Percentiles rank a stretch among this genome's conserved stretches.
Conservation (phyloP, 2,888 invertebrate genomes). For the Petrophora chlorosata region DNA sequence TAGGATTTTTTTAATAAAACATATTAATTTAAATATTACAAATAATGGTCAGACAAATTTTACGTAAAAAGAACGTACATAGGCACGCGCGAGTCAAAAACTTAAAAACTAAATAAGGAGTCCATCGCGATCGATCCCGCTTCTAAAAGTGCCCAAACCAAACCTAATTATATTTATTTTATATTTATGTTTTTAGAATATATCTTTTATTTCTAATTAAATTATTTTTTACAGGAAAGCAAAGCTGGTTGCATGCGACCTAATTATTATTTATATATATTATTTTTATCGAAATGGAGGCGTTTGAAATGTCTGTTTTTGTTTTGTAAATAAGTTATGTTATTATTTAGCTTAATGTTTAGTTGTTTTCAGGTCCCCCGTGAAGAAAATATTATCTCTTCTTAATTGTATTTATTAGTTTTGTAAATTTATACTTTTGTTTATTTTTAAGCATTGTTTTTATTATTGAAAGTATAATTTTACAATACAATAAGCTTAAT, state of each 20-base stretch:
- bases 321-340: conserved; percentile 29
- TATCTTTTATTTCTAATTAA: conserved; percentile 22
- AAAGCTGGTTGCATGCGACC: conserved; percentile 47
- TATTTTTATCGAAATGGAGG: conserved; percentile 78
- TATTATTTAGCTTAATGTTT: conserved; percentile 34
- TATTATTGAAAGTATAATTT: conserved; percentile 46
- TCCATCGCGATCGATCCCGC: too few relatives aligned
- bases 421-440: conserved; percentile 49
- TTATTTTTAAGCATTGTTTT: conserved; percentile 25
- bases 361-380: conserved; percentile 31
- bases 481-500: conserved; percentile 44
- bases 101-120: too few relatives aligned
- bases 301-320: conserved; percentile 74
- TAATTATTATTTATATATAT: conserved; percentile 15
- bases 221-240: conserved; percentile 50
- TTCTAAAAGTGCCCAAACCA: too few relatives aligned
- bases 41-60: too few relatives aligned
- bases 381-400: conserved; percentile 23
- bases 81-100: too few relatives aligned
- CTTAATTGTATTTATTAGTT: conserved; percentile 36
- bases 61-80: too few relatives aligned
- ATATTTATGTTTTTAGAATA: conserved; percentile 2
- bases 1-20: too few relatives aligned
- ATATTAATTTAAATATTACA: too few relatives aligned
- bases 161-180: not conserved